phyloP scores from a whole-genome alignment of 2,888 invertebrate species.

The Trichopoda pennipes region DNA sequence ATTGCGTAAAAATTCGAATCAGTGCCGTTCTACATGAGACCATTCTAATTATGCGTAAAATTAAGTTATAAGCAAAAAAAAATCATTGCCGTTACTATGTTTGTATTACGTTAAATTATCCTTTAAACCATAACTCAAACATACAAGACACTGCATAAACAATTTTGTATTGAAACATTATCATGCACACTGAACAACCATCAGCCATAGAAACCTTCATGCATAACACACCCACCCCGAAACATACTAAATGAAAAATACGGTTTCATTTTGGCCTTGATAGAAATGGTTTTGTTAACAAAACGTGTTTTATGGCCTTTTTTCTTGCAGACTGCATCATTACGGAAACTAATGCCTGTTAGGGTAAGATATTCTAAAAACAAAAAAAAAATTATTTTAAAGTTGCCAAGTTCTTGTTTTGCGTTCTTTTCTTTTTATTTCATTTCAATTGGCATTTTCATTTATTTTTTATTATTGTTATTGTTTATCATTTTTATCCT shows the following conservation, averaged over 20 bases:
- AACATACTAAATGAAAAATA: constrained; percentile 44
- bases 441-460: constrained; percentile 13
- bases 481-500: constrained; percentile 19
- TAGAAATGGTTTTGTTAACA: constrained; percentile 63
- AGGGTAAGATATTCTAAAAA: constrained; percentile 74
- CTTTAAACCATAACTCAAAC: constrained; percentile 31
- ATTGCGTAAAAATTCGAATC: too few relatives aligned
- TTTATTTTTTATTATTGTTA: neutral
- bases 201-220: constrained; percentile 20
- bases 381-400: constrained; percentile 39
- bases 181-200: constrained; percentile 6
- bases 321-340: constrained; percentile 75
- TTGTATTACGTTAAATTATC: constrained; percentile 27
- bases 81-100: neutral
- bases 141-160: constrained; percentile 2
- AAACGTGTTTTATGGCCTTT: constrained; percentile 68
- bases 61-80: neutral
- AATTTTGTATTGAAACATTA: constrained; percentile 2
- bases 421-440: constrained; percentile 39
- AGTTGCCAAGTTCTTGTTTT: constrained; percentile 50
- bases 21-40: too few relatives aligned
- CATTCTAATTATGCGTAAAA: neutral
- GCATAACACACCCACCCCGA: constrained; percentile 51
- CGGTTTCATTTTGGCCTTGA: constrained; percentile 66
- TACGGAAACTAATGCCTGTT: constrained; percentile 79